Evolutionary conservation across 2,888 invertebrate genomes (phyloP).

Genomic region (Gari tellinella): DNA sequence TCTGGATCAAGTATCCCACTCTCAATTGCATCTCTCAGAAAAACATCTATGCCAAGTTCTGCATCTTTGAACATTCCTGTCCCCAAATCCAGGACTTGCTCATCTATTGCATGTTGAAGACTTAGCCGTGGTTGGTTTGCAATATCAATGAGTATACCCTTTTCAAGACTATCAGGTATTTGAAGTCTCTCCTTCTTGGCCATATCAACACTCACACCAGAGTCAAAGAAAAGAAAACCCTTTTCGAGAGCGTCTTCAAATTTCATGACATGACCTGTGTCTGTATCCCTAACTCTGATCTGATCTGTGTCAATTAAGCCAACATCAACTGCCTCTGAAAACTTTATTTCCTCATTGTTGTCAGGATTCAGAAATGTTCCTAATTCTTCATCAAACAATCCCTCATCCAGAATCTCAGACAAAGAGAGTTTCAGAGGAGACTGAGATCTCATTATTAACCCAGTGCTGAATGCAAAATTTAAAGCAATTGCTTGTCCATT

Average conservation of each 20-base stretch:
- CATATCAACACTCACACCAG: constrained; percentile 68
- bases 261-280: constrained; percentile 66
- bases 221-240: constrained; percentile 68
- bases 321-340: constrained; percentile 69
- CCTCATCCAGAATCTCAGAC: constrained; percentile 79
- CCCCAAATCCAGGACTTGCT: constrained; percentile 85
- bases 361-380: constrained; percentile 77
- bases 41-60: constrained; percentile 60
- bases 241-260: constrained; percentile 72
- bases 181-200: constrained; percentile 65
- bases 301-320: constrained; percentile 73
- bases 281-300: constrained; percentile 70
- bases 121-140: constrained; percentile 76
- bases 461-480: constrained; percentile 78
- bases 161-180: constrained; percentile 76
- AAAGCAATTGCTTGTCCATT: constrained; percentile 76
- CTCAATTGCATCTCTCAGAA: constrained; percentile 87
- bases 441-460: constrained; percentile 75
- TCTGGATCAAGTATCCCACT: constrained; percentile 93
- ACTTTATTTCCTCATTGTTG: constrained; percentile 71
- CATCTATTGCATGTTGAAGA: constrained; percentile 89
- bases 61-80: constrained; percentile 85
- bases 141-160: constrained; percentile 76
- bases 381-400: constrained; percentile 73
- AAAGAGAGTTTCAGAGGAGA: constrained; percentile 76